Base-by-base conservation (phyloP, 1,140 invertebrate species). In the Sesamia nonagrioides region DNA sequence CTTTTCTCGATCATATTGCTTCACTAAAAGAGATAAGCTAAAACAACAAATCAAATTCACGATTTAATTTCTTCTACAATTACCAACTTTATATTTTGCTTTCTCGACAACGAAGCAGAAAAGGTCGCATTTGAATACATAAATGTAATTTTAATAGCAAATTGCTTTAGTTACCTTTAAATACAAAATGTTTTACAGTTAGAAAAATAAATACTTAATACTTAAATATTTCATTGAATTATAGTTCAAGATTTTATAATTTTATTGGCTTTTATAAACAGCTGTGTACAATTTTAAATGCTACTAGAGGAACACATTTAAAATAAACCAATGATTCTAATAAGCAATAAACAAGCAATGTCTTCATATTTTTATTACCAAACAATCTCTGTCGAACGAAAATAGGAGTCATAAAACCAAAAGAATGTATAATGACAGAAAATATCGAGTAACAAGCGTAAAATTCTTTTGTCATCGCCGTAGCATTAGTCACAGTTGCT, bases 41-140 rank as follows among this genome's bases (percentile, higher is more conserved):
- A 42, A 66, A 66, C 11, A 9, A 58, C 54, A 58, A 58, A 58
- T 27, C 18, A 15, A 58, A 42, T 42, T 66, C 17, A 8, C 4
- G 37, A 66, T 66, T 13, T 66, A 66, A 42, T 66, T 66, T 42
- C n/a, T 42, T 66, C 13, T 17, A 42, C 17, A 66, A 66, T 37
- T 40, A 42, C 27, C 15, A 27, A 42, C 61, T 42, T 66, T 66
- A 40, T n/a, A 1, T 61, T 35, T n/a, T 18, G 8, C 37, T 18
- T 42, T 66, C 60, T n/a, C 35, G 35, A 63, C 17, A 61, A 61
- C 33, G 27, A 61, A 52, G n/a, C 17, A 17, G 37, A 40, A 40
- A 3, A 40, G 37, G 5, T 6, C 2, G 5, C 8, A 1, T 54
- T 54, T 54, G 8, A 17, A 8, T 54, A 21, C 52, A 18, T 18